Evolutionary conservation across 2,113 vertebrate genomes (phyloP), one percentile per base, ranked within the genome.

Genomic region (Pagrus major): DNA sequence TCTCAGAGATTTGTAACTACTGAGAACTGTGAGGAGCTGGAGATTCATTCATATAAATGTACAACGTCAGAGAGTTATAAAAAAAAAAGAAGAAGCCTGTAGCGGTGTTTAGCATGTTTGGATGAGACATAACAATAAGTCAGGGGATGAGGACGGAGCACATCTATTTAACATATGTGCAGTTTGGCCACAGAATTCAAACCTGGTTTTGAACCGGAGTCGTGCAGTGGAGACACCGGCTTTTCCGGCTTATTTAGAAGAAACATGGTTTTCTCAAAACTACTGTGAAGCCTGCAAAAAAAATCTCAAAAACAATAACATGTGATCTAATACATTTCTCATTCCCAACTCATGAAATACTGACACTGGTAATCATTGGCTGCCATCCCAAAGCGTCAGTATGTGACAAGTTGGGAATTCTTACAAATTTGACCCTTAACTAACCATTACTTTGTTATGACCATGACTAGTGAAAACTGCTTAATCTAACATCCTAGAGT

Each of bases 1-100:
- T 69, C 49, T 80, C 54, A 54, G 63, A 64, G 55, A 55, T 77
- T 70, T 73, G 52, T 79, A 47, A 60, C 37, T 56, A 5, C 29
- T 54, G 39, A 75, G 76, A 15, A 59, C 25, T 47, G 29, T 55
- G 49, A 39, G 12, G 18, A 70, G 52, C 27, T 5, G 18, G 51
- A 46, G n/a, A 86, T 83, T 78, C 61, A 84, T 88, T 89, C 85
- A 87, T 76, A 29, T 51, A 69, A 71, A 83, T 42, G 33, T 66
- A 58, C 8, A 23, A 46, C 2, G 41, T 63, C 41, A 44, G 20
- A 59, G 55, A 37, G 25, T 2, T 49, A n/a, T n/a, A 6, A 20
- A 55, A 70, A n/a, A n/a, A n/a, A n/a, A n/a, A n/a, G n/a, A n/a
- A n/a, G n/a, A 35, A 61, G 72, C 25, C 20, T 9, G 21, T 46